Evolutionary conservation across 2,888 invertebrate species (phyloP).

Genomic region (Brassicogethes aeneus): DNA sequence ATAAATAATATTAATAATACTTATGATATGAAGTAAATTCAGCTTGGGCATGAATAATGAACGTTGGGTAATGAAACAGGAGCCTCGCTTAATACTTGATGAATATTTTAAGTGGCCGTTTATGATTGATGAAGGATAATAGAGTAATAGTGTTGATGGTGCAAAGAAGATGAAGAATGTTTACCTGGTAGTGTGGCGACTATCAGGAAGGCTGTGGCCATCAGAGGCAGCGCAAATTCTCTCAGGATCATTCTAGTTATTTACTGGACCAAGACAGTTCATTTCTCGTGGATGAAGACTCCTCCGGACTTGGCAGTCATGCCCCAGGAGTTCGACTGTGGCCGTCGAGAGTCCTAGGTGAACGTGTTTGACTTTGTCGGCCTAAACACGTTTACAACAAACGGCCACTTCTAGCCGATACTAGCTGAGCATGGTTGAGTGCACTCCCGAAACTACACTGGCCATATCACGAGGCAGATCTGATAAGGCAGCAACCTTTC

Average conservation of each 20-base stretch:
- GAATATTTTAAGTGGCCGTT: too few relatives aligned
- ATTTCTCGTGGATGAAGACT: slow-evolving; percentile 31
- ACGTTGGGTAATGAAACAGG: too few relatives aligned
- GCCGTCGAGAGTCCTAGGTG: slow-evolving; percentile 13
- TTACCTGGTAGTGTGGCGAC: slow-evolving; percentile 39
- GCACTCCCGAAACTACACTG: slow-evolving; percentile 31
- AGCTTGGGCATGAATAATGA: too few relatives aligned
- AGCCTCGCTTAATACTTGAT: too few relatives aligned
- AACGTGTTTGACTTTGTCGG: slow-evolving; percentile 11
- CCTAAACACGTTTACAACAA: slow-evolving; percentile 22
- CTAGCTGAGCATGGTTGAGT: slow-evolving; percentile 34
- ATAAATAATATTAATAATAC: too few relatives aligned
- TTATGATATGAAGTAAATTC: too few relatives aligned
- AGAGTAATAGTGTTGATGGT: too few relatives aligned
- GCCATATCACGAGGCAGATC: slow-evolving; percentile 28
- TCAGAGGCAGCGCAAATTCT: slow-evolving; percentile 34
- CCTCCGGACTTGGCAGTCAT: slow-evolving; percentile 40
- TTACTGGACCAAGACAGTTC: slow-evolving; percentile 28
- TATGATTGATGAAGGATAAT: too few relatives aligned
- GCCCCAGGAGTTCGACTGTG: slow-evolving; percentile 23
- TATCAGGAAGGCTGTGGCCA: slow-evolving; percentile 38
- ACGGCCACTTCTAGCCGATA: slow-evolving; percentile 24
- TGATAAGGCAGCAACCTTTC: slow-evolving; percentile 14
- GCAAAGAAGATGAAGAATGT: too few relatives aligned
- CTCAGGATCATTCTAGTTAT: slow-evolving; percentile 36